Base-by-base conservation (phyloP, 1,140 invertebrate genomes). In the Pseudomyrmex flavicornis region DNA sequence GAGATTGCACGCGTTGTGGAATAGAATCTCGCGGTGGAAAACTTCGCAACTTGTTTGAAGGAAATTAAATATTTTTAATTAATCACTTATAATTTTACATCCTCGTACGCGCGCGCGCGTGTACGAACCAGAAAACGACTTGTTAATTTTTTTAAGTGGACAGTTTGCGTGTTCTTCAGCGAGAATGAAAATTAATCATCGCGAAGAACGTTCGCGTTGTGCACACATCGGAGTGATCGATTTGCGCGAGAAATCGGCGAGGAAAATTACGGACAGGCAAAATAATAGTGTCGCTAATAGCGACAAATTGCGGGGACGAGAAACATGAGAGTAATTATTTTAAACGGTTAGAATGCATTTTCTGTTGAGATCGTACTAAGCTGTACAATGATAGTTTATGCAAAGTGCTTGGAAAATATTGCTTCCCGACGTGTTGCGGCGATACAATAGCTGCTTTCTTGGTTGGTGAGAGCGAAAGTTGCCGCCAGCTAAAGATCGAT, bases 241-340 rank as follows among this genome's bases (percentile, higher is more conserved):
- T 79, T 12, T n/a, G 15, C 17, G 20, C 54, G 35, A n/a, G 46
- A 58, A 17, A 44, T 5, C 12, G 54, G 58, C 44, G 17, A 8
- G 17, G 46, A 46, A 63, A 63, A 63, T 75, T 26, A 13, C 44
- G 35, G 35, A 13, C n/a, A 15, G 59, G 17, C 58, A 59, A 70
- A 70, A 13, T 72, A 72, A 80, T 80, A 61, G 20, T 54, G 12
- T 3, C n/a, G 54, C 52, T 79, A 70, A 79, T 79, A 70, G 54
- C 66, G 44, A 80, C 46, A 80, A 72, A 80, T 80, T 72, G 54
- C 54, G 12, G 52, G 2, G 8, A 44, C 17, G n/a, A 59, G 70
- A 59, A 80, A 56, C 50, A 9, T 17, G n/a, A 3, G 20, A 79
- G 56, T 80, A 80, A 80, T 80, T 80, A 80, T 70, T 80, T 80